Evolutionary conservation across 1,140 invertebrate species (phyloP).

Genomic region (Oryctes rhinoceros): DNA sequence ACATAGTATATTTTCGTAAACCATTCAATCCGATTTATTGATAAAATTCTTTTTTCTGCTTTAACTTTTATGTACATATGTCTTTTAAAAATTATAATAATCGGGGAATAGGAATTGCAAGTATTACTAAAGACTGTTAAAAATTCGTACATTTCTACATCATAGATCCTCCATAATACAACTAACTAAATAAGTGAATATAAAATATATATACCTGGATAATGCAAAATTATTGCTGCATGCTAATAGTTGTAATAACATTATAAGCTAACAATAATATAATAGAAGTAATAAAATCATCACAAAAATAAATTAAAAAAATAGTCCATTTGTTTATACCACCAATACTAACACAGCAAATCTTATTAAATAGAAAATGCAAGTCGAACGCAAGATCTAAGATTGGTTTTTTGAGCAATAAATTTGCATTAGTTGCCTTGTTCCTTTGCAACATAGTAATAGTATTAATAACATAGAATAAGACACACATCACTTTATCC

Average conservation of each 20-base stretch:
- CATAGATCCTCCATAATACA: background rate
- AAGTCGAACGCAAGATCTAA: constrained; percentile 4
- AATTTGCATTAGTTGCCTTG: constrained; percentile 32
- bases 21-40: constrained; percentile 25
- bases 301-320: constrained; percentile 37
- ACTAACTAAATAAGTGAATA: constrained; percentile 16
- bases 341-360: constrained; percentile 2
- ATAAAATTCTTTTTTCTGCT: background rate
- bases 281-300: constrained; percentile 24
- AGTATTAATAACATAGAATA: constrained; percentile 29
- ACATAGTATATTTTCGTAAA: background rate
- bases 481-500: constrained; percentile 13
- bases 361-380: constrained; percentile 32
- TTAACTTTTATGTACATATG: constrained; percentile 28
- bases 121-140: background rate
- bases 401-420: constrained; percentile 35
- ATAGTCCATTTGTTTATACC: constrained; percentile 25
- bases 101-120: background rate
- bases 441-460: background rate
- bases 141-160: constrained; percentile 19
- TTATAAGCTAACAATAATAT: background rate
- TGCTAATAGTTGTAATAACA: constrained; percentile 29
- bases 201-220: background rate
- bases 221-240: constrained; percentile 40
- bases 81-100: constrained; percentile 29